These are phyloP conservation scores for Apeltes quadracus DNA, from an alignment of 2,113 vertebrate genomes.

Conservation along the genomic window DNA sequence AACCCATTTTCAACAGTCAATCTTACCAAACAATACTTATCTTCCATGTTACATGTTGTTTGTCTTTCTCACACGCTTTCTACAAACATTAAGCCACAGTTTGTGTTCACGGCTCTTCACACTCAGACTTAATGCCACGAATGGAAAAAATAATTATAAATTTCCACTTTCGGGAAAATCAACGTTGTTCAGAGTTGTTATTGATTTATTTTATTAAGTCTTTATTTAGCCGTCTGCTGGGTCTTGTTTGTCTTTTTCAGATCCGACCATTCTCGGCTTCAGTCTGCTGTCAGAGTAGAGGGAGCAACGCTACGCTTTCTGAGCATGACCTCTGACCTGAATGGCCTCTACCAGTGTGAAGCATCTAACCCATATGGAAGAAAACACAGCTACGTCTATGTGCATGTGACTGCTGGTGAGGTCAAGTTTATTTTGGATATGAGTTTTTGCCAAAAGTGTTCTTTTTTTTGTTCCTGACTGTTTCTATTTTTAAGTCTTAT, in stretches of 20 bases:
- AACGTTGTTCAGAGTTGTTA: neutral
- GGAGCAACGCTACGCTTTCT: constrained; percentile 30
- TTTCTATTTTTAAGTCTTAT: neutral
- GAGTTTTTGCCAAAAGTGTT: neutral
- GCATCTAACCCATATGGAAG: constrained; percentile 44
- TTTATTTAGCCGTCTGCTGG: neutral
- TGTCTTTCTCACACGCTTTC: neutral
- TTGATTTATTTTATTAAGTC: neutral
- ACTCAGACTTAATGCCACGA: neutral
- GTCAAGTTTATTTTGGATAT: neutral
- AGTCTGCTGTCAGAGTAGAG: constrained; percentile 17
- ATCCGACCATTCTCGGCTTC: neutral
- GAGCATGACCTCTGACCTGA: constrained; percentile 12
- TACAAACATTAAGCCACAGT: neutral
- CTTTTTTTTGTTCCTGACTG: neutral
- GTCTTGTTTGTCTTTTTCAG: constrained; percentile 26
- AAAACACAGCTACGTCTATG: neutral
- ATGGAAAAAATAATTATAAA: neutral
- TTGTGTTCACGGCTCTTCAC: neutral
- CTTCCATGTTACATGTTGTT: neutral
- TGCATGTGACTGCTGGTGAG: constrained; percentile 40
- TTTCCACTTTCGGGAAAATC: neutral
- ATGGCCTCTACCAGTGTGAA: constrained; percentile 64
- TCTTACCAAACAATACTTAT: neutral
- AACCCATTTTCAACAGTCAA: neutral